These are phyloP conservation scores for Ommatoiulus sabulosus DNA, from an alignment of 2,888 invertebrate genomes.

Conservation along the genomic window DNA sequence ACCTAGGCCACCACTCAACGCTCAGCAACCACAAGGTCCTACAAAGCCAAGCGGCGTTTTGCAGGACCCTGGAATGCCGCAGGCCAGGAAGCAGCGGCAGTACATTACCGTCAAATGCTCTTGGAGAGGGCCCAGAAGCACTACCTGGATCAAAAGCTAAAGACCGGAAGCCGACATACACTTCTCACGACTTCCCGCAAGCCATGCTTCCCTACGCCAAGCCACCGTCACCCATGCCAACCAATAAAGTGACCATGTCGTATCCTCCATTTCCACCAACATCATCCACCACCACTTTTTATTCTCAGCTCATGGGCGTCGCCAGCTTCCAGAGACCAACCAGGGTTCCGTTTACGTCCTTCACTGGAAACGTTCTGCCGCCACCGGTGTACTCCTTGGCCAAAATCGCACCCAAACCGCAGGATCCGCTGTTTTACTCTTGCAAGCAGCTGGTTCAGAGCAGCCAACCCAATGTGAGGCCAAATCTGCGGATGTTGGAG, in stretches of 20 bases:
- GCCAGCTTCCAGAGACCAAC: not conserved
- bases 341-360: not conserved
- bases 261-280: not conserved
- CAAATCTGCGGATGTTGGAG: not conserved
- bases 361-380: not conserved
- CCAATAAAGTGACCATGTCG: not conserved
- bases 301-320: not conserved
- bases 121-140: slow-evolving; percentile 13
- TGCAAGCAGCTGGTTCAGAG: not conserved
- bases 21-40: not conserved
- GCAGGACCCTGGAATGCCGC: not conserved
- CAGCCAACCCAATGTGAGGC: not conserved
- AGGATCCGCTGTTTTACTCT: not conserved
- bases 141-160: not conserved
- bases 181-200: not conserved
- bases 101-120: not conserved
- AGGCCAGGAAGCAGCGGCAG: slow-evolving; percentile 3
- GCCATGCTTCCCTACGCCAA: not conserved
- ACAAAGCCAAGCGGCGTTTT: no score
- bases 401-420: not conserved
- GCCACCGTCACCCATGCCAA: not conserved
- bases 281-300: not conserved
- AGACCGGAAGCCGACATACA: not conserved
- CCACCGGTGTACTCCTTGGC: not conserved
- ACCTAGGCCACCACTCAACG: not conserved